Evolutionary conservation across 2,888 invertebrate genomes (phyloP).

Genomic region (Tridacna gigas): DNA sequence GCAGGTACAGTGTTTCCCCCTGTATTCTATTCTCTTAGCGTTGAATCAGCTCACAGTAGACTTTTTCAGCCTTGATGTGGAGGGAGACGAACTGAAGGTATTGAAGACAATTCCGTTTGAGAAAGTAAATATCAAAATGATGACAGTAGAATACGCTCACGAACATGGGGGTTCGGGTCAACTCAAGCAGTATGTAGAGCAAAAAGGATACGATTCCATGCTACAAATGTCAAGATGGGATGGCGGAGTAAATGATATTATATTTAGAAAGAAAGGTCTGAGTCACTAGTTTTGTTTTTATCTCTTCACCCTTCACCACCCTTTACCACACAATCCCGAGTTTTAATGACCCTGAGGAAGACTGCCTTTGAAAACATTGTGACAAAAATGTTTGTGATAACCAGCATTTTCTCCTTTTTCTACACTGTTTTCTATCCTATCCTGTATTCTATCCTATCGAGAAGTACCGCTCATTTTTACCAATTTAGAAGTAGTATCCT

Average conservation of each 20-base stretch:
- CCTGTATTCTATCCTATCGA: too few relatives aligned
- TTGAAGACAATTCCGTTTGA: constrained; percentile 88
- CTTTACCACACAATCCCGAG: not conserved
- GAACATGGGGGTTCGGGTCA: constrained; percentile 43
- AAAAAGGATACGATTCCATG: constrained; percentile 63
- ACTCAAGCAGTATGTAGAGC: constrained; percentile 55
- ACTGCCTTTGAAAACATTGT: not conserved
- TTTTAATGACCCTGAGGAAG: not conserved
- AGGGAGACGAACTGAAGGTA: constrained; percentile 86
- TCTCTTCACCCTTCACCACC: not conserved
- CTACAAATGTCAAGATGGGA: constrained; percentile 63
- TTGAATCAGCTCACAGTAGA: constrained; percentile 90
- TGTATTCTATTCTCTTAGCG: constrained; percentile 92
- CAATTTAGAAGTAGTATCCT: too few relatives aligned
- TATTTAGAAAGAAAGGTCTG: constrained; percentile 65
- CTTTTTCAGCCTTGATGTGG: constrained; percentile 89
- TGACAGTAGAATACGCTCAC: constrained; percentile 72
- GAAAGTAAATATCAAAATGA: constrained; percentile 85
- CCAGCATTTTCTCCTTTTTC: not conserved
- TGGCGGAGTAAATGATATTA: constrained; percentile 66
- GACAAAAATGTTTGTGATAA: not conserved
- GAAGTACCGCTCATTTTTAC: too few relatives aligned
- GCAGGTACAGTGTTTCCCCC: constrained; percentile 92
- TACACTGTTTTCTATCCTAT: not conserved
- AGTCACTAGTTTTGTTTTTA: constrained; percentile 25